phyloP scores from a whole-genome alignment of 2,797 vertebrate genomes.

The Falco cherrug region DNA sequence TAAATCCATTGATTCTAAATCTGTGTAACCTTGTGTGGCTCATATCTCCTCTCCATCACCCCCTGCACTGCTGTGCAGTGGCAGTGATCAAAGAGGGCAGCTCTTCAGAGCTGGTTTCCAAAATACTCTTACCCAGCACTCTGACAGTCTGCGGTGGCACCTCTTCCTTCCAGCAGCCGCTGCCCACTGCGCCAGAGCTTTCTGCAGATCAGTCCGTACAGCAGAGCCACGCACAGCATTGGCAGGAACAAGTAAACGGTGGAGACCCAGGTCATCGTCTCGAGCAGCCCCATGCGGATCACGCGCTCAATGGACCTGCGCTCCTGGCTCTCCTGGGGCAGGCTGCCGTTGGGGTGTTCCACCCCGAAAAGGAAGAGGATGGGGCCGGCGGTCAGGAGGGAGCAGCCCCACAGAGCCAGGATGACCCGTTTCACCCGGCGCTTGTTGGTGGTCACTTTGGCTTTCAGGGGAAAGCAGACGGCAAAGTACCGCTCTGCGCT shows the following conservation, averaged over 20 bases:
- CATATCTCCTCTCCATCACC: neutral
- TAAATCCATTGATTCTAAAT: neutral
- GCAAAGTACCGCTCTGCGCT: neutral
- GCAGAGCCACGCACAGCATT: neutral
- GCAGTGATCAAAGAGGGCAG: neutral
- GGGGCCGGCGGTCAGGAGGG: neutral
- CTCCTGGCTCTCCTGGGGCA: neutral
- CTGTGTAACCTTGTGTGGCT: neutral
- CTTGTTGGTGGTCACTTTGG: neutral
- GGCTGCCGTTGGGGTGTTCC: neutral
- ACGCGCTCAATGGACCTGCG: neutral
- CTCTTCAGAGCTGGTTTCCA: neutral
- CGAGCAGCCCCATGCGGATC: neutral
- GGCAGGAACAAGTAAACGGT: neutral
- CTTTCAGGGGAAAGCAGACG: neutral
- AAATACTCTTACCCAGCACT: neutral
- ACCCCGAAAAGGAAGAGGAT: neutral
- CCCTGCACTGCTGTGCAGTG: rapidly evolving
- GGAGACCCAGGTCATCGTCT: neutral
- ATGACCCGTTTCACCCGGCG: neutral
- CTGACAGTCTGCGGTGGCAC: neutral
- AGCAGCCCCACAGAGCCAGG: neutral
- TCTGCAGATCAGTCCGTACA: neutral
- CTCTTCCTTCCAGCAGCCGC: neutral
- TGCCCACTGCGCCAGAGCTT: neutral